Evolutionary conservation across 2,888 invertebrate species (phyloP).

Genomic region (Nemapogon koenigi): DNA sequence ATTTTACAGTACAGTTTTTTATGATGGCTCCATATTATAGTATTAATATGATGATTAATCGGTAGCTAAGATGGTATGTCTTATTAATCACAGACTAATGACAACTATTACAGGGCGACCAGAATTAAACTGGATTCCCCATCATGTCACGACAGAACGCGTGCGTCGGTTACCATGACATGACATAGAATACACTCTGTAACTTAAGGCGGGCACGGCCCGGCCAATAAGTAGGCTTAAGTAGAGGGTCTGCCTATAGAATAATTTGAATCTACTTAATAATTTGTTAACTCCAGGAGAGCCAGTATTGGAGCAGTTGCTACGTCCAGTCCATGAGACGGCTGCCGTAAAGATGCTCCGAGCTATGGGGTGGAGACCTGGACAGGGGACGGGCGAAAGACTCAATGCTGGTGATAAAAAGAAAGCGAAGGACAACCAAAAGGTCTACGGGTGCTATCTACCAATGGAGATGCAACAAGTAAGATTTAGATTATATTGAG

Average conservation of each 20-base stretch:
- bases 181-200: too few species aligned
- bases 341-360: conserved; percentile 85
- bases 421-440: conserved; percentile 31
- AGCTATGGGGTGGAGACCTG: conserved; percentile 92
- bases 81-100: neutral
- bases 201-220: too few species aligned
- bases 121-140: neutral
- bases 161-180: too few species aligned
- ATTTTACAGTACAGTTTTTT: too few species aligned
- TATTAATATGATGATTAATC: too few species aligned
- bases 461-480: conserved; percentile 46
- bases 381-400: conserved; percentile 79
- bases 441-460: conserved; percentile 50
- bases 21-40: too few species aligned
- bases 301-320: conserved; percentile 73
- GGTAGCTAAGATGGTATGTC: too few species aligned
- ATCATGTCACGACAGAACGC: too few species aligned
- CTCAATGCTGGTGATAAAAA: conserved; percentile 43
- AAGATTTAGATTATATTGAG: neutral
- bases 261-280: neutral
- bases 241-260: too few species aligned
- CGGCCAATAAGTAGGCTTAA: too few species aligned
- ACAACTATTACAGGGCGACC: neutral
- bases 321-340: conserved; percentile 82
- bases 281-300: conserved; percentile 49